Evolutionary conservation across 2,888 invertebrate species (phyloP).

Genomic region (Parthenolecanium corni): DNA sequence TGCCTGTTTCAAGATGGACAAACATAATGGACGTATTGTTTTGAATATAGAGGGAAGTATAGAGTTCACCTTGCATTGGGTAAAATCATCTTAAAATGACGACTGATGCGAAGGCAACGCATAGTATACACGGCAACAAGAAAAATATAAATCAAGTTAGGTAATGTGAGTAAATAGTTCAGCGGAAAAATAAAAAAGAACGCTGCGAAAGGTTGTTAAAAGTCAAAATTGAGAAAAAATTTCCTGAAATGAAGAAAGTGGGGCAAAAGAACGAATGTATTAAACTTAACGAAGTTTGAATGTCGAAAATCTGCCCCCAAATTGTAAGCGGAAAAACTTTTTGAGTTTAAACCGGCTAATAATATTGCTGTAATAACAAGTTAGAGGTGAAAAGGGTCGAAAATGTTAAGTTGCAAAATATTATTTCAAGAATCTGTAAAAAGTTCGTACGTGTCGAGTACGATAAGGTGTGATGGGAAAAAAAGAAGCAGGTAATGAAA

Average conservation of each 20-base stretch:
- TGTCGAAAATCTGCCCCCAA: conserved; percentile 20
- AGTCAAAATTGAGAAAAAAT: conserved; percentile 9
- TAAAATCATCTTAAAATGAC: too few relatives aligned
- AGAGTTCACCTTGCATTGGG: too few relatives aligned
- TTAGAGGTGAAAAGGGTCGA: conserved; percentile 4
- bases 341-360: conserved; percentile 19
- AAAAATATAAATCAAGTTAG: too few relatives aligned
- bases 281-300: conserved; percentile 19
- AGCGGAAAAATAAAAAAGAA: too few relatives aligned
- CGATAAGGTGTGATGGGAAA: too few relatives aligned
- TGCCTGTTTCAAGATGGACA: too few relatives aligned
- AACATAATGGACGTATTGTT: too few relatives aligned
- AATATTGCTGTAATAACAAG: conserved; percentile 22
- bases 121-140: too few relatives aligned
- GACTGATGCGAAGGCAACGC: too few relatives aligned
- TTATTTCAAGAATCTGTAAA: conserved; percentile 16
- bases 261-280: conserved; percentile 10
- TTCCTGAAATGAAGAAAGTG: not conserved
- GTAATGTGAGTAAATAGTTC: too few relatives aligned
- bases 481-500: not conserved
- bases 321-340: conserved; percentile 19
- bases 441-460: conserved; percentile 23
- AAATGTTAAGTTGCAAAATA: conserved; percentile 17
- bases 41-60: too few relatives aligned
- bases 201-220: not conserved